Evolutionary conservation across 1,140 invertebrate species (phyloP), one percentile per base, ranked within the genome.

Genomic region (Caenorhabditis tropicalis): DNA sequence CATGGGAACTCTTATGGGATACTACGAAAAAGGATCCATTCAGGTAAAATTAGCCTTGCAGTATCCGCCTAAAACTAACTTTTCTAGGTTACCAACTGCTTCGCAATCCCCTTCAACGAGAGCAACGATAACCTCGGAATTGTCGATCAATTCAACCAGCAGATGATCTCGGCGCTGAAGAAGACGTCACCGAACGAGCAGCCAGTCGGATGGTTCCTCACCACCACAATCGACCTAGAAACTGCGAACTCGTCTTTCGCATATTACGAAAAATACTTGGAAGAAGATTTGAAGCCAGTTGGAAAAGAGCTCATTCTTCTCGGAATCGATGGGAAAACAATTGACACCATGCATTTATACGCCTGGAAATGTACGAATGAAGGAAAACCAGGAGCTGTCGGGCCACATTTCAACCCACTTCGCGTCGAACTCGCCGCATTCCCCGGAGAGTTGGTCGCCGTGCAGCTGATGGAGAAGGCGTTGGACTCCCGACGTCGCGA

Each of bases 31-130:
- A 43, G 88, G 89, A 79, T 87, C 86, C 10, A 87, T 90, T 33
- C 89, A 90, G 84, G 89, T 89, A 27, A 19, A 33, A 39, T 19
- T 36, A 5, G 16, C 15, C 58, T 21, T 7, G 58, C 33, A 33
- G 9, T 36, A 46, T 7, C 29, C 39, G n/a, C 0, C 33, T 21
- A 33, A 82, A 1, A 10, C 21, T 7, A 7, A 2, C 27, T 31
- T 1, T 84, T 49, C n/a, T 51, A 85, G 84, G 87, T 91, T 0
- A 90, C 89, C 0, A 91, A 90, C 56, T 90, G 89, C 60, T 90
- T 91, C 82, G 84, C 90, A 5, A 90, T 90, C 80, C 89, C 89
- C 2, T 90, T 90, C 83, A 87, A 85, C 60, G 89, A 91, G 79
- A 87, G 53, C 43, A 82, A 56, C 12, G 88, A 88, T 33, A 74